Evolutionary conservation across 2,797 vertebrate genomes (phyloP), one percentile per base, ranked within the genome.

Genomic region (Petrocephalus sullivani): DNA sequence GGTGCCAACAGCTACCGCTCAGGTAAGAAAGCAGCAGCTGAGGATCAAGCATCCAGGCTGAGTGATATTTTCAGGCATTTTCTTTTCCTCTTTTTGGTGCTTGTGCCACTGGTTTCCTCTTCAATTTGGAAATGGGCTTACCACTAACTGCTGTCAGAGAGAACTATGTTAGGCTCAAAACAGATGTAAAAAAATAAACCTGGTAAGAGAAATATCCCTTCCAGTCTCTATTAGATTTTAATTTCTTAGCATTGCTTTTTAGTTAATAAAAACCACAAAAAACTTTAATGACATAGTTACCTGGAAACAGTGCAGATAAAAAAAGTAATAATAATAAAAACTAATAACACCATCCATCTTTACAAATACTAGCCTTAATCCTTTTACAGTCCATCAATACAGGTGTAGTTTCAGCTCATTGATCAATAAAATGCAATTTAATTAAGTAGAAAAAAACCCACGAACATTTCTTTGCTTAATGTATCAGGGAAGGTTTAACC

Each of bases 341-440:
- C 19, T 4, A 85, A 37, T 41, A 41, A 53, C 53, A 57, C 23
- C 53, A 57, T 58, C 33, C 84, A 85, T 85, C 53, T 37, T 85
- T 85, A 85, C 14, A 14, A 57, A 23, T 4, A 16, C 54, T 23
- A 28, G 56, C 12, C 5, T 3, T 85, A 57, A 57, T 21, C 53
- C 54, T 57, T 57, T 85, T 57, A 85, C 54, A 85, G 84, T 19
- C 84, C 54, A 58, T 57, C 28, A 8, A 57, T 85, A 57, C 49
- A 57, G 83, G 83, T 85, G 51, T 85, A 57, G 54, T 85, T 85
- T 23, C 83, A 85, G 84, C 84, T 60, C 56, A 57, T 7, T 57
- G 84, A 85, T 85, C 84, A 85, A 85, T 85, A 85, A 14, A 33
- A 37, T 57, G 23, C 51, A 85, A 85, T 85, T 56, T 85, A 57